Base-by-base conservation (phyloP, 2,888 invertebrate genomes). In the Epirrhoe alternata region DNA sequence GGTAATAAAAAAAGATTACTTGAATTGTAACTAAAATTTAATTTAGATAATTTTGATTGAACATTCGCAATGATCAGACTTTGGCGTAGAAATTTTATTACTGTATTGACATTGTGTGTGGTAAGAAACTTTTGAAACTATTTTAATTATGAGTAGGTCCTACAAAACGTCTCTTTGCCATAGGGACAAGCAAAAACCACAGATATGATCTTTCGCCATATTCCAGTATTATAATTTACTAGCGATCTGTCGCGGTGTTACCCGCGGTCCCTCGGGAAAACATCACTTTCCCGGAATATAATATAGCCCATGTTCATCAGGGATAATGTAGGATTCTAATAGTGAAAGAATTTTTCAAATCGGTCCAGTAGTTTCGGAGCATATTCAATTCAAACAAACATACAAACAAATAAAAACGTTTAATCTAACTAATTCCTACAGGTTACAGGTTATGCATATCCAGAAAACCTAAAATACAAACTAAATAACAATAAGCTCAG, bases 1-100 rank as follows among this genome's bases (percentile, higher is more conserved):
- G 10, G 16, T 59, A 38, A 59, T 57, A 51, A 54, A 66, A 62
- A 66, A 51, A 33, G 42, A 66, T 61, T 57, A 61, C 16, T 16
- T 66, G 12, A 5, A 6, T 17, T 38, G 12, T 7, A 50, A 52
- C 35, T 57, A n/a, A 6, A 47, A 58, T 49, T 58, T 30, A 58
- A 42, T 42, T 45, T 55, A 45, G 60, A 67, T 56, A 57, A 62
- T 33, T 57, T 61, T 64, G 61, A 68, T 64, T 64, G 64, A 64
- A 57, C 49, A 35, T 16, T 52, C n/a, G 52, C 51, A 53, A 64
- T 64, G 64, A 45, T 12, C 42, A 57, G 50, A 61, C 14, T 47
- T 42, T 50, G 52, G 47, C 42, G 33, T 30, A 31, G 14, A 1
- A n/a, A 61, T 68, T 56, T 61, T 17, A 52, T 64, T n/a, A 42